Conservation (phyloP, 1,140 invertebrate genomes). For the Ceratosolen solmsi region DNA sequence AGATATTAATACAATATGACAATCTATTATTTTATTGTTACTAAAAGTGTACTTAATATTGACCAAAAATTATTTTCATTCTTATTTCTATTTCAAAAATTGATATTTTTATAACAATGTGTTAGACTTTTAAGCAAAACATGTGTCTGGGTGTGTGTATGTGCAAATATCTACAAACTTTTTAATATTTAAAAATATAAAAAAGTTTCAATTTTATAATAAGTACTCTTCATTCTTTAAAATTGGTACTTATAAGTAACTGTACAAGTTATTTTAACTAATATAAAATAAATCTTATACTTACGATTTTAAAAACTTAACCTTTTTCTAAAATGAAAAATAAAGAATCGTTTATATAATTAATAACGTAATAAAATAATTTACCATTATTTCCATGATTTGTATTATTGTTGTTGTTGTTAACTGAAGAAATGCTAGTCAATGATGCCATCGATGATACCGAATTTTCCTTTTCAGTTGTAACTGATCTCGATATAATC, state of each 20-base stretch:
- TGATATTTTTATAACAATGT: too few relatives aligned
- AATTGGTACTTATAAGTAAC: too few relatives aligned
- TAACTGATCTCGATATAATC: conserved; percentile 10
- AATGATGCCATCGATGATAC: neutral
- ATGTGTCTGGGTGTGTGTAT: too few relatives aligned
- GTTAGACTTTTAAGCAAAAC: too few relatives aligned
- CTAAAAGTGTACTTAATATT: too few relatives aligned
- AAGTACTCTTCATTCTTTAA: too few relatives aligned
- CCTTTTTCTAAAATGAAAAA: neutral
- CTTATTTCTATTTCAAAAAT: too few relatives aligned
- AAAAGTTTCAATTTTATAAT: too few relatives aligned
- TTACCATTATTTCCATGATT: conserved; percentile 57
- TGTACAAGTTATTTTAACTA: neutral
- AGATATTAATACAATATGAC: neutral
- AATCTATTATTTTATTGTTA: too few relatives aligned
- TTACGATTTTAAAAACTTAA: neutral
- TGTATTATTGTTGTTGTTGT: conserved; percentile 73
- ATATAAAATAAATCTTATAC: neutral
- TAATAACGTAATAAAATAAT: neutral
- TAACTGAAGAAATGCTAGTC: conserved; percentile 43
- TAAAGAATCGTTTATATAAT: neutral
- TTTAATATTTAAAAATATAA: too few relatives aligned
- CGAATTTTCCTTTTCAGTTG: conserved; percentile 19
- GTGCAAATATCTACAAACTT: too few relatives aligned
- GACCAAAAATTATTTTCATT: too few relatives aligned